Evolutionary conservation across 2,797 vertebrate species (phyloP).

Genomic region (Decapterus maruadsi): DNA sequence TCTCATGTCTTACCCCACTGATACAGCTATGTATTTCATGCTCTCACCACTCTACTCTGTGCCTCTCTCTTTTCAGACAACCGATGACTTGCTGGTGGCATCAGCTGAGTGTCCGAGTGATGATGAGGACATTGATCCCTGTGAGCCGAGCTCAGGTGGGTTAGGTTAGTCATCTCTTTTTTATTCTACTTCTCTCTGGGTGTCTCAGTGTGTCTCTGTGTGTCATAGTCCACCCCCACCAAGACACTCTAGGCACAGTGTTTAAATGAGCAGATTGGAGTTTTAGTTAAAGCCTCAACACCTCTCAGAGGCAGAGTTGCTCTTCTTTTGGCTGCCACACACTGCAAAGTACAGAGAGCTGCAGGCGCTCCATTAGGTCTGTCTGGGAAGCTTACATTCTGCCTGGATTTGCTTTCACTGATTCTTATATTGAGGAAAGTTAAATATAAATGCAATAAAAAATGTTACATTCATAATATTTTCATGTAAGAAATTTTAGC

Average conservation of each 20-base stretch:
- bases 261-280: constrained; percentile 53
- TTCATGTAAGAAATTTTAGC: constrained; percentile 12
- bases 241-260: constrained; percentile 35
- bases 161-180: constrained; percentile 99
- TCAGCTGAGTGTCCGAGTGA: constrained; percentile 99
- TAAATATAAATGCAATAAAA: constrained; percentile 19
- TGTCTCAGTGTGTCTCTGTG: constrained; percentile 78
- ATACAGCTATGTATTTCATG: constrained; percentile 45
- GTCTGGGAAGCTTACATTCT: constrained; percentile 30
- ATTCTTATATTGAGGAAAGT: constrained; percentile 16
- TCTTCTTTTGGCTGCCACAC: background rate
- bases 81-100: constrained; percentile 95
- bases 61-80: constrained; percentile 87
- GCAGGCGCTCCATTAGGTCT: constrained; percentile 28
- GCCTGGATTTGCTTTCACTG: constrained; percentile 22
- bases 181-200: constrained; percentile 93
- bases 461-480: background rate
- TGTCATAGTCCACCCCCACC: constrained; percentile 59
- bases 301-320: constrained; percentile 31
- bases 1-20: constrained; percentile 35
- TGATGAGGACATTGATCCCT: constrained; percentile 99
- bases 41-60: constrained; percentile 40
- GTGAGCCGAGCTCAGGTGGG: constrained; percentile 99
- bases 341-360: constrained; percentile 20
- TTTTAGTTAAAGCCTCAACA: constrained; percentile 38